Evolutionary conservation across 2,888 invertebrate genomes (phyloP).

Genomic region (Ichneumoninae sp.): DNA sequence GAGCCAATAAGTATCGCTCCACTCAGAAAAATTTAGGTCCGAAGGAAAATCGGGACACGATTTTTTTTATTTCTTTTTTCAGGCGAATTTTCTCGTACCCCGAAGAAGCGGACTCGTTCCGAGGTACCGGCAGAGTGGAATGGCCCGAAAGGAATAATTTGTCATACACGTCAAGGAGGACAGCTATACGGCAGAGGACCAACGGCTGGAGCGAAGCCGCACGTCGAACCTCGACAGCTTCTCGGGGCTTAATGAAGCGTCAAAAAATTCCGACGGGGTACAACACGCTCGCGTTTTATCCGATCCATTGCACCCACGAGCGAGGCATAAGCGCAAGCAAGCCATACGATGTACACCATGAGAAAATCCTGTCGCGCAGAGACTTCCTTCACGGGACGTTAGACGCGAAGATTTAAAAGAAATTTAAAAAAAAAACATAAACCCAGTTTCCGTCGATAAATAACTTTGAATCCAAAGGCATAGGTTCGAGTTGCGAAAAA

Average conservation of each 20-base stretch:
- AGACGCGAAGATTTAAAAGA: conserved; percentile 22
- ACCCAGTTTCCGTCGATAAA: neutral
- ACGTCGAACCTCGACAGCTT: conserved; percentile 57
- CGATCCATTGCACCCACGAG: conserved; percentile 77
- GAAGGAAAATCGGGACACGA: neutral
- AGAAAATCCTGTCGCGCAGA: conserved; percentile 44
- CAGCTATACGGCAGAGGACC: conserved; percentile 69
- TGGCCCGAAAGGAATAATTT: conserved; percentile 75
- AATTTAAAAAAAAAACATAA: conserved; percentile 1
- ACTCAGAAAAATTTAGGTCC: neutral
- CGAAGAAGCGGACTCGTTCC: conserved; percentile 33
- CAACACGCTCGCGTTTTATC: conserved; percentile 82
- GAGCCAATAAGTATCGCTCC: neutral
- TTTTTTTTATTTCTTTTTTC: neutral
- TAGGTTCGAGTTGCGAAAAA: neutral
- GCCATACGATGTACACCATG: conserved; percentile 61
- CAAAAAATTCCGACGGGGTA: conserved; percentile 79
- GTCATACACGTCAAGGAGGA: conserved; percentile 82
- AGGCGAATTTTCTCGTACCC: neutral
- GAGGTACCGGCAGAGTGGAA: conserved; percentile 17
- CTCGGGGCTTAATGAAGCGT: conserved; percentile 81
- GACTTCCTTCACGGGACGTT: conserved; percentile 35
- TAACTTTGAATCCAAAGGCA: neutral
- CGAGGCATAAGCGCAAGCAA: conserved; percentile 69
- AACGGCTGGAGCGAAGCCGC: conserved; percentile 43